Percentiles rank a stretch among this genome's conserved stretches.
phyloP scores from a whole-genome alignment of 2,888 invertebrate species.

The Andrena flavipes region DNA sequence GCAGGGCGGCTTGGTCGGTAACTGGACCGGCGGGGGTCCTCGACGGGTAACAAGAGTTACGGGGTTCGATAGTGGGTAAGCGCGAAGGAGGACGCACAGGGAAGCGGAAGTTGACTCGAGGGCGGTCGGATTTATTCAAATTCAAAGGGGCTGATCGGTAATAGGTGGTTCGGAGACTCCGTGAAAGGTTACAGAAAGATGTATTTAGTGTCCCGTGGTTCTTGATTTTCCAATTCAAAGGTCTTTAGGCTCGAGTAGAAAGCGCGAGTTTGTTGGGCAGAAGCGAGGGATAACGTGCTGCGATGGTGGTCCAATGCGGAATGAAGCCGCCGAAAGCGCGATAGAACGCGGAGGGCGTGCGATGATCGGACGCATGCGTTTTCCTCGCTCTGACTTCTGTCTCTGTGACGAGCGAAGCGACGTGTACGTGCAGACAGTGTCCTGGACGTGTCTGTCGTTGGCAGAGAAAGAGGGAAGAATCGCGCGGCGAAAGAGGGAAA shows the following conservation, averaged over 20 bases:
- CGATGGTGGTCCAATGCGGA: not conserved
- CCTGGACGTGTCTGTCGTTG: slow-evolving; percentile 13
- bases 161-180: no score
- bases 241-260: no score
- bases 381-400: slow-evolving; percentile 29
- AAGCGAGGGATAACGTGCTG: not conserved
- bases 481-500: slow-evolving; percentile 7
- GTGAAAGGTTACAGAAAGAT: no score
- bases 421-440: slow-evolving; percentile 31
- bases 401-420: slow-evolving; percentile 43
- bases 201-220: no score
- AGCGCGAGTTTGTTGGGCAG: not conserved
- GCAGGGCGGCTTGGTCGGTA: not conserved
- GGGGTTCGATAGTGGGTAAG: not conserved
- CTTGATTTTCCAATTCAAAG: no score
- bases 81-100: not conserved
- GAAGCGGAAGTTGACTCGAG: no score
- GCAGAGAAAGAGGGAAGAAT: slow-evolving; percentile 32
- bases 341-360: slow-evolving; percentile 30
- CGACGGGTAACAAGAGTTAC: not conserved
- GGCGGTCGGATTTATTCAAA: no score
- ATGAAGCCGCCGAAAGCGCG: not conserved
- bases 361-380: slow-evolving; percentile 62
- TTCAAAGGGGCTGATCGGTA: no score
- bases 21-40: not conserved